These are phyloP conservation scores for Prunella strophiata DNA, from an alignment of 2,797 vertebrate genomes.

Conservation along the genomic window DNA sequence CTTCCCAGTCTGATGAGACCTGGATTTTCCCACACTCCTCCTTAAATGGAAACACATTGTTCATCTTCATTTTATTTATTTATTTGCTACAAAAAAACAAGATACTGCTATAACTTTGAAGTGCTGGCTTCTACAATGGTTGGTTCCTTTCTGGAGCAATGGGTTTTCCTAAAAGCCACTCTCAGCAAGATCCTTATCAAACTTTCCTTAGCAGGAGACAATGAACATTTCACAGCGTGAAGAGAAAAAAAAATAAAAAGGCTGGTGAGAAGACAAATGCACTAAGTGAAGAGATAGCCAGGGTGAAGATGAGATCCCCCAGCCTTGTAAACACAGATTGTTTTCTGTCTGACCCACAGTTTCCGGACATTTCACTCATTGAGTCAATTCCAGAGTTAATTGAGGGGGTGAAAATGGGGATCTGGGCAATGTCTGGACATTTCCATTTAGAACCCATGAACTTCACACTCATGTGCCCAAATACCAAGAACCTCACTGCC, in stretches of 20 bases:
- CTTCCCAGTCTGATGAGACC: slow-evolving; percentile 63
- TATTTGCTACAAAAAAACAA: slow-evolving; percentile 68
- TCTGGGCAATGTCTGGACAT: not conserved
- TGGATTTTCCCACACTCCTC: slow-evolving; percentile 74
- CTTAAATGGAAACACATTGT: slow-evolving; percentile 74
- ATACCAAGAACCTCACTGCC: not conserved
- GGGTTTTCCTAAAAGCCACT: slow-evolving; percentile 67
- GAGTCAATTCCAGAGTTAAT: not conserved
- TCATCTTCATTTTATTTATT: slow-evolving; percentile 72
- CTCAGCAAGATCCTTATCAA: slow-evolving; percentile 76
- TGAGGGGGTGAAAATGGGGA: not conserved
- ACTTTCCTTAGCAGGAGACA: slow-evolving; percentile 18
- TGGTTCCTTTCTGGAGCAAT: slow-evolving; percentile 63
- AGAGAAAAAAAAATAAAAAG: slow-evolving; percentile 51
- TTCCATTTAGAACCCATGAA: not conserved
- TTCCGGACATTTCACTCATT: not conserved
- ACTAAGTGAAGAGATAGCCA: not conserved
- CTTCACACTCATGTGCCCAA: not conserved
- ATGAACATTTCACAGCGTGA: slow-evolving; percentile 69
- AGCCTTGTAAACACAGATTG: not conserved
- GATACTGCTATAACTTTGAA: slow-evolving; percentile 73
- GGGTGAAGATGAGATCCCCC: not conserved
- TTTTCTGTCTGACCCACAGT: not conserved
- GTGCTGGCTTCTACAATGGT: slow-evolving; percentile 55
- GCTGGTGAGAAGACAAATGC: slow-evolving; percentile 46